Evolutionary conservation across 2,797 vertebrate species (phyloP).

Genomic region (Loriculus beryllinus): DNA sequence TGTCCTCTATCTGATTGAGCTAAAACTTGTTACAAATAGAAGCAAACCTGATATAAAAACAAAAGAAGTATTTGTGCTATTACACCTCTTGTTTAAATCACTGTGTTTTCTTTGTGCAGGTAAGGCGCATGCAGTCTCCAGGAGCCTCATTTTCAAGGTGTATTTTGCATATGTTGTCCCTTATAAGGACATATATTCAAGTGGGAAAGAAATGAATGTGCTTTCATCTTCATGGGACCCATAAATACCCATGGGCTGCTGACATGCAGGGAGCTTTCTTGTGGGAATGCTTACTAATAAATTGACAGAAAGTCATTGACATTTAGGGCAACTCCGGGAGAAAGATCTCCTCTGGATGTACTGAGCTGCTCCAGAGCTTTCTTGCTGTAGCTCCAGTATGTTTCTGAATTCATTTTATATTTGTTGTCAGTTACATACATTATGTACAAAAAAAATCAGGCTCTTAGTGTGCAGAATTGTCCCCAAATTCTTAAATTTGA

Average conservation of each 20-base stretch:
- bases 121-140: not conserved
- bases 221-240: not conserved
- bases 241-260: fast-evolving
- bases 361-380: not conserved
- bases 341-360: not conserved
- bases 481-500: not conserved
- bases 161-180: not conserved
- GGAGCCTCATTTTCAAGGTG: not conserved
- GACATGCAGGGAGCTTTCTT: fast-evolving
- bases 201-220: not conserved
- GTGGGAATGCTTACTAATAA: not conserved
- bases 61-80: not conserved
- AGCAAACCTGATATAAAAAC: not conserved
- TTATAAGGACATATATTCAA: not conserved
- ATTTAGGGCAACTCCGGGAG: not conserved
- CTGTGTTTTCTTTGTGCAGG: not conserved
- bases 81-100: not conserved
- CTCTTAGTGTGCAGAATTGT: not conserved
- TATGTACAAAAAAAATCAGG: not conserved
- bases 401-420: not conserved
- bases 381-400: not conserved
- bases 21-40: not conserved
- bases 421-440: not conserved
- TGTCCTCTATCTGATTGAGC: not conserved
- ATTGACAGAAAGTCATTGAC: not conserved